Conservation (phyloP, 2,113 vertebrate species). For the Argyrosomus japonicus region DNA sequence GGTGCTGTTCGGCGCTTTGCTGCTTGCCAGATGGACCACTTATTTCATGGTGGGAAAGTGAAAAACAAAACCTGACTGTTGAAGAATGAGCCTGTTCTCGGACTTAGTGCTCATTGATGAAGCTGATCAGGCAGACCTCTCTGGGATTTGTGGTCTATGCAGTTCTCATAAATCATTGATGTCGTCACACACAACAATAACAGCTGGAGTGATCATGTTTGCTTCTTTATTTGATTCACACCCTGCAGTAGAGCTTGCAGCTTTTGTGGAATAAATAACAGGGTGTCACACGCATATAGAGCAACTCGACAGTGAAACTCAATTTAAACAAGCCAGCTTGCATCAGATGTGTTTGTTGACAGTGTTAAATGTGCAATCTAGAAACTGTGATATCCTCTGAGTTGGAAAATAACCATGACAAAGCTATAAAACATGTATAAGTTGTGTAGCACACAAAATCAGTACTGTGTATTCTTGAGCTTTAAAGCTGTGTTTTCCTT, state of each 20-base stretch:
- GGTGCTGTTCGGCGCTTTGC: slow-evolving; percentile 91
- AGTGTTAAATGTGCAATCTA: slow-evolving; percentile 33
- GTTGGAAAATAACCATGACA: slow-evolving; percentile 15
- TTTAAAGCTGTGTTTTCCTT: neutral
- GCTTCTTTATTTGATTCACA: slow-evolving; percentile 25
- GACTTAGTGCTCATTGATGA: slow-evolving; percentile 21
- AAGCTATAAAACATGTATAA: slow-evolving; percentile 15
- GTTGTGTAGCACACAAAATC: slow-evolving; percentile 24
- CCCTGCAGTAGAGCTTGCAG: slow-evolving; percentile 1
- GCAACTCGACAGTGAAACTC: neutral
- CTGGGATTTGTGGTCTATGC: slow-evolving; percentile 35
- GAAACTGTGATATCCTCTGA: slow-evolving; percentile 24
- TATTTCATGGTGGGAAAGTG: slow-evolving; percentile 94
- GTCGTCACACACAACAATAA: slow-evolving; percentile 1
- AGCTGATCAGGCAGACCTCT: slow-evolving; percentile 17
- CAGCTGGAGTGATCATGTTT: neutral
- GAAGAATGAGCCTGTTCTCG: slow-evolving; percentile 7
- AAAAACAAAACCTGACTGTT: neutral
- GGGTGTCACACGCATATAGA: neutral
- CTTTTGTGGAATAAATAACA: slow-evolving; percentile 4
- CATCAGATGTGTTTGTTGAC: slow-evolving; percentile 24
- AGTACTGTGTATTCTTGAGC: slow-evolving; percentile 6
- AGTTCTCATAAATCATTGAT: slow-evolving; percentile 40
- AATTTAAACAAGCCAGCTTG: slow-evolving; percentile 22
- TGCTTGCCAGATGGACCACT: slow-evolving; percentile 95